These are phyloP conservation scores for Drosophila seguyi DNA, from an alignment of 1,140 invertebrate species.

Conservation along the genomic window DNA sequence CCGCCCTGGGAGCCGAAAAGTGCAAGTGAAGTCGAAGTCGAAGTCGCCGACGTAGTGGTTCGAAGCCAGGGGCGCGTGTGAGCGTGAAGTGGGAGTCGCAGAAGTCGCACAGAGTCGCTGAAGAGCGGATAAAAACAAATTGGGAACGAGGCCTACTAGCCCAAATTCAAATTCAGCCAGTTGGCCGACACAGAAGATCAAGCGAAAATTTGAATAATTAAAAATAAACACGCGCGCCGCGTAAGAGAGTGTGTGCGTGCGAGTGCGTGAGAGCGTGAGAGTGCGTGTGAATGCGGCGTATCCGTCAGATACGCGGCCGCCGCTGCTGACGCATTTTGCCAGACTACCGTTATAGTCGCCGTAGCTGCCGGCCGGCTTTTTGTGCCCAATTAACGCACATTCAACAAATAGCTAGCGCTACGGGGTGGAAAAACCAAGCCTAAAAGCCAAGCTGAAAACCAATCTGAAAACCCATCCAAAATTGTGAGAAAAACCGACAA, in stretches of 20 bases:
- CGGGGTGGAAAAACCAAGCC: not conserved
- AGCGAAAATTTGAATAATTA: constrained; percentile 76
- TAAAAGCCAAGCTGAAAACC: not conserved
- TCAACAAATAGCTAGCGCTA: constrained; percentile 54
- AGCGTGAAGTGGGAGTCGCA: constrained; percentile 13
- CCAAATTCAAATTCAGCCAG: constrained; percentile 68
- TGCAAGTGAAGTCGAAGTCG: constrained; percentile 42
- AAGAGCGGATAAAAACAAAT: constrained; percentile 62
- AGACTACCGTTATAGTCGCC: constrained; percentile 47
- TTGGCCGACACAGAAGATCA: constrained; percentile 57
- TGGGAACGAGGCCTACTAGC: constrained; percentile 79
- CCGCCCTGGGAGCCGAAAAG: constrained; percentile 36
- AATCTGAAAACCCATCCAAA: not conserved
- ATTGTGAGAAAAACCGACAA: not conserved
- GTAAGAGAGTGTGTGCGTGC: constrained; percentile 25
- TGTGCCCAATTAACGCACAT: constrained; percentile 83
- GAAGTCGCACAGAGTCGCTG: not conserved
- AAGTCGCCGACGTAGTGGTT: not conserved
- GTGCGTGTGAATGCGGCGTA: constrained; percentile 53
- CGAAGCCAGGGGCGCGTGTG: constrained; percentile 16
- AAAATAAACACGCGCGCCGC: constrained; percentile 73
- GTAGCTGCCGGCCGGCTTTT: constrained; percentile 79
- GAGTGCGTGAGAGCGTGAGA: constrained; percentile 14
- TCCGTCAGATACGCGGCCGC: constrained; percentile 75
- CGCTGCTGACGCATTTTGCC: constrained; percentile 72